Evolutionary conservation across 1,140 invertebrate genomes (phyloP).

Genomic region (Caerostris extrusa): DNA sequence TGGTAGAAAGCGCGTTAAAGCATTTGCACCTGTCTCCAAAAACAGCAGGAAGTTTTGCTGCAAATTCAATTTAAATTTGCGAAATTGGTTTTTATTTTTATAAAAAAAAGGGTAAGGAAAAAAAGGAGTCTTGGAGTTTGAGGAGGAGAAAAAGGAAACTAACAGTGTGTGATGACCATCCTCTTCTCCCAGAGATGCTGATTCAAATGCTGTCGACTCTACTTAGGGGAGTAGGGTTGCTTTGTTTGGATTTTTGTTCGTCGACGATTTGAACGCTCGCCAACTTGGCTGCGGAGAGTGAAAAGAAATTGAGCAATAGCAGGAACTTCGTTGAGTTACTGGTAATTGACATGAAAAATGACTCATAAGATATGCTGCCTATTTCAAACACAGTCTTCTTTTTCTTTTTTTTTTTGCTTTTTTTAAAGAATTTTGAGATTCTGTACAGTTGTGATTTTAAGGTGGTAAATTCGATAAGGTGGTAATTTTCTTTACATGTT

Average conservation of each 20-base stretch:
- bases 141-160: background rate
- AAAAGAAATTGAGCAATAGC: background rate
- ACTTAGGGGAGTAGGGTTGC: constrained; percentile 60
- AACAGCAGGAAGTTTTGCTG: background rate
- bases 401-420: background rate
- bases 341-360: background rate
- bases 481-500: too few relatives aligned
- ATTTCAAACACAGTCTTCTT: background rate
- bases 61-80: background rate
- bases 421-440: too few relatives aligned
- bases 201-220: constrained; percentile 73
- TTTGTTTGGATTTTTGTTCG: constrained; percentile 52
- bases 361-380: background rate
- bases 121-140: background rate
- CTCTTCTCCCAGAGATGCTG: constrained; percentile 43
- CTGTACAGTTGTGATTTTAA: too few relatives aligned
- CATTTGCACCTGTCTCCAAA: background rate
- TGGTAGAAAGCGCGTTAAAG: background rate
- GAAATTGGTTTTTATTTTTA: constrained; percentile 5
- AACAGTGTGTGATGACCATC: constrained; percentile 23
- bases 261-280: constrained; percentile 55
- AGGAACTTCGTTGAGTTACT: background rate
- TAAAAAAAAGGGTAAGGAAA: background rate
- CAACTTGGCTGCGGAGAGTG: constrained; percentile 48
- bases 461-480: too few relatives aligned